phyloP scores from a whole-genome alignment of 2,113 vertebrate genomes.

The Eulacestoma nigropectus region DNA sequence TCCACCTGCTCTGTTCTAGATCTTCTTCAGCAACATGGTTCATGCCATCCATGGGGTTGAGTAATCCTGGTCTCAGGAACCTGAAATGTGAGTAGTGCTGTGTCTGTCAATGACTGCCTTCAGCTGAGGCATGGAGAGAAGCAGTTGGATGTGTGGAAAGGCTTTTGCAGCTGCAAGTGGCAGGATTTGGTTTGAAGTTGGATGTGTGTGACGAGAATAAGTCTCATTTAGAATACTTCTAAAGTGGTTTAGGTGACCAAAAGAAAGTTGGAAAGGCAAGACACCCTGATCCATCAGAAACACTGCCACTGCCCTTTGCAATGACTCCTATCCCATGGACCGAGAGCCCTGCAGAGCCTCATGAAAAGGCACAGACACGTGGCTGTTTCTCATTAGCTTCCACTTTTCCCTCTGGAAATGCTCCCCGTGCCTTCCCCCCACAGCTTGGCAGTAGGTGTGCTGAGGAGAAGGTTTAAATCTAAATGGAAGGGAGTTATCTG shows the following conservation, averaged over 20 bases:
- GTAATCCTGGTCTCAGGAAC: background rate
- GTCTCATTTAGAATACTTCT: background rate
- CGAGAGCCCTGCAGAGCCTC: background rate
- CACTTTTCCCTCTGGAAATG: background rate
- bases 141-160: background rate
- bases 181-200: background rate
- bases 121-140: background rate
- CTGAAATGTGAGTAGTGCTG: background rate
- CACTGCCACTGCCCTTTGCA: background rate
- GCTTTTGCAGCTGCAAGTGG: background rate
- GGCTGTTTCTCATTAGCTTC: background rate
- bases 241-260: background rate
- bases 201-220: background rate
- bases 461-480: background rate
- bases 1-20: background rate
- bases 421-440: background rate
- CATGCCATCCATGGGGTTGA: background rate
- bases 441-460: background rate
- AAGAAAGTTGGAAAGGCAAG: background rate
- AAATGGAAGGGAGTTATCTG: background rate
- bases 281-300: background rate
- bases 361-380: accelerated
- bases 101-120: background rate
- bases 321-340: background rate
- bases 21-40: background rate